Percentiles rank a stretch among this genome's conserved stretches.
These are phyloP conservation scores for Dufourea novaeangliae DNA, from an alignment of 1,140 invertebrate species.

Conservation along the genomic window DNA sequence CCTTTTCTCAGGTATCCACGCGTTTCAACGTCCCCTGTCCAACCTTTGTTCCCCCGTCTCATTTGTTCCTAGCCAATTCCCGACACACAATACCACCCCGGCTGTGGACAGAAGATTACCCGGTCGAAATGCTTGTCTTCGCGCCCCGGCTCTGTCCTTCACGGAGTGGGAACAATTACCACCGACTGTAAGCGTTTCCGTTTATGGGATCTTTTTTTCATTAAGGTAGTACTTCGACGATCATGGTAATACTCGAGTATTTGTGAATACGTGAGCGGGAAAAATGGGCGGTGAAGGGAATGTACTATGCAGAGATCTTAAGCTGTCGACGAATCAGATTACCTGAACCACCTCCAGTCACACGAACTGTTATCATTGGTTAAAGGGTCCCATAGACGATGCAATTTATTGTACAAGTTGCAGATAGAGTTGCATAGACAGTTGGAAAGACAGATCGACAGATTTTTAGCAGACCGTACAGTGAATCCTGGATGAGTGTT, in stretches of 20 bases:
- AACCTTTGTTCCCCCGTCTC: slow-evolving; percentile 56
- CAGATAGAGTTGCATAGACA: no score
- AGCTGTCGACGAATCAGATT: no score
- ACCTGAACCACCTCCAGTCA: no score
- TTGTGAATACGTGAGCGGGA: background rate
- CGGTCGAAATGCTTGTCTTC: slow-evolving; percentile 25
- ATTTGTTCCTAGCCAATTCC: slow-evolving; percentile 59
- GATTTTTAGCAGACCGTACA: no score
- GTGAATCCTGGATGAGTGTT: no score
- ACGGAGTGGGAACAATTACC: slow-evolving; percentile 19
- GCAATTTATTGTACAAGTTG: no score
- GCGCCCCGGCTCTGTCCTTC: slow-evolving; percentile 31
- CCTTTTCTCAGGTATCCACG: slow-evolving; percentile 51
- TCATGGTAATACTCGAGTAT: background rate
- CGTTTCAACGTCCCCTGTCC: slow-evolving; percentile 44
- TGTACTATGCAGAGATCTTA: no score
- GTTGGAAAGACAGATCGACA: no score
- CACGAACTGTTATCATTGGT: no score
- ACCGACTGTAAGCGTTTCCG: slow-evolving; percentile 4
- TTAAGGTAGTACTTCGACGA: background rate
- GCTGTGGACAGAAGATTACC: slow-evolving; percentile 30
- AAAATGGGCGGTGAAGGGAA: slow-evolving; percentile 8
- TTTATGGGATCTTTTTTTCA: background rate
- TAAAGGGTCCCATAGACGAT: no score
- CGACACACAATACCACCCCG: slow-evolving; percentile 43